Evolutionary conservation across 2,113 vertebrate species (phyloP).

Genomic region (Pelusios castaneus): DNA sequence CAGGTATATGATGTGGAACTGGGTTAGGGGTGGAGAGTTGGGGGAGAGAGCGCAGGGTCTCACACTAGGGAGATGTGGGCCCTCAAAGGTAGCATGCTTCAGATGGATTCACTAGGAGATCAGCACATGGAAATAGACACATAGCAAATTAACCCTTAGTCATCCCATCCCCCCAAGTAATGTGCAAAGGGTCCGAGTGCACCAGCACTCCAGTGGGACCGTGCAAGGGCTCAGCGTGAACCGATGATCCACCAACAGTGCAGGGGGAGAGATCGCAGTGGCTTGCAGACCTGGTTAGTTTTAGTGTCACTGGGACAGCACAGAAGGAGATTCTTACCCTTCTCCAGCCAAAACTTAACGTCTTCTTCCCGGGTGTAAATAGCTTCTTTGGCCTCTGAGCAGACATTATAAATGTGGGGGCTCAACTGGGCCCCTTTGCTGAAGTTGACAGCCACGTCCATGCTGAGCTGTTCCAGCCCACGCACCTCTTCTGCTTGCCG

Average conservation of each 20-base stretch:
- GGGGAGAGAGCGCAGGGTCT: no score
- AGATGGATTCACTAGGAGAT: neutral
- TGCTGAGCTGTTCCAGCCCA: slow-evolving; percentile 86
- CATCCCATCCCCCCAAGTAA: accelerated
- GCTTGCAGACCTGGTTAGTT: neutral
- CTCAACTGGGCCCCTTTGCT: slow-evolving; percentile 90
- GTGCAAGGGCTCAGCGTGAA: neutral
- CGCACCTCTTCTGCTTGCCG: slow-evolving; percentile 91
- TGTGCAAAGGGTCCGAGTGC: accelerated
- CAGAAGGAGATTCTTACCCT: slow-evolving; percentile 62
- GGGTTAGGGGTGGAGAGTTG: neutral
- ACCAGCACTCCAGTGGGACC: neutral
- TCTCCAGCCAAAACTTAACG: slow-evolving; percentile 91
- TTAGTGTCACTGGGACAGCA: accelerated
- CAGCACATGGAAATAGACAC: neutral
- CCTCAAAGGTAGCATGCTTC: neutral
- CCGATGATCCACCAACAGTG: neutral
- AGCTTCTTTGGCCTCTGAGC: slow-evolving; percentile 90
- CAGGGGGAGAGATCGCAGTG: neutral
- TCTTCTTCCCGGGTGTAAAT: slow-evolving; percentile 92
- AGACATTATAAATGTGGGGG: slow-evolving; percentile 90
- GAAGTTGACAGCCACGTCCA: slow-evolving; percentile 91
- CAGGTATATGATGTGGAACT: neutral
- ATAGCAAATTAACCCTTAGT: neutral
- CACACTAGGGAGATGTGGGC: neutral